Percentiles rank a stretch among this genome's conserved stretches.
phyloP scores from a whole-genome alignment of 30 jellyfish, hydroid and myxozoan species.

The Rhopilema esculentum region DNA sequence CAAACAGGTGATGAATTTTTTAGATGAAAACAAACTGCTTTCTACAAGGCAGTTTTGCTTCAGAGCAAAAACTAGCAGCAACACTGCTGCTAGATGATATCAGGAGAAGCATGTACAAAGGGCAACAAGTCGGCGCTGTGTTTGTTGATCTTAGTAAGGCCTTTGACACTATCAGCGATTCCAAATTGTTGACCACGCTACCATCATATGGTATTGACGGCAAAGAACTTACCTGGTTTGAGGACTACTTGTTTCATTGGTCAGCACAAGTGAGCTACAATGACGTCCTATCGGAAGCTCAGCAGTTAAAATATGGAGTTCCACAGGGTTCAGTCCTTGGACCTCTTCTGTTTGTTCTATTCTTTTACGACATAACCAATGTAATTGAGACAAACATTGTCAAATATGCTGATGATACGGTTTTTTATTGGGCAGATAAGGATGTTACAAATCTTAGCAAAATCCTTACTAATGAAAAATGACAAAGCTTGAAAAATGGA shows the following conservation, averaged over 20 bases:
- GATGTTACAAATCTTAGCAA: constrained; percentile 32
- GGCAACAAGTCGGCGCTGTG: constrained; percentile 62
- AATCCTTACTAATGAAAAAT: constrained; percentile 12
- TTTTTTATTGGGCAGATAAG: constrained; percentile 47
- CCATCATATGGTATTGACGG: constrained; percentile 65
- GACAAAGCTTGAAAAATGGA: too few relatives aligned
- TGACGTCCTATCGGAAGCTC: constrained; percentile 25
- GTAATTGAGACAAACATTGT: constrained; percentile 23
- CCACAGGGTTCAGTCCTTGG: constrained; percentile 74
- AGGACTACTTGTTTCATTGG: constrained; percentile 60
- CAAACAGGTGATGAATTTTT: constrained; percentile 26
- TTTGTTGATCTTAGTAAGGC: constrained; percentile 77
- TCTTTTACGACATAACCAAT: constrained; percentile 47
- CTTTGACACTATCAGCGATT: constrained; percentile 70
- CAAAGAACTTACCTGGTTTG: too few relatives aligned
- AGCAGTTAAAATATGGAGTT: constrained; percentile 44
- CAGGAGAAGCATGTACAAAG: constrained; percentile 38
- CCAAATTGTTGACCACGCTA: constrained; percentile 53
- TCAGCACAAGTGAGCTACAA: constrained; percentile 41
- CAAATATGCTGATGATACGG: constrained; percentile 75
- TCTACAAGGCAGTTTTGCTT: constrained; percentile 62
- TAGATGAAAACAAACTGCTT: constrained; percentile 48
- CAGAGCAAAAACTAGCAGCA: constrained; percentile 56
- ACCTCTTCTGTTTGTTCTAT: constrained; percentile 57
- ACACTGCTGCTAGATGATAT: constrained; percentile 57